These are phyloP conservation scores for Catocala sponsa DNA, from an alignment of 2,888 invertebrate genomes.

Conservation along the genomic window DNA sequence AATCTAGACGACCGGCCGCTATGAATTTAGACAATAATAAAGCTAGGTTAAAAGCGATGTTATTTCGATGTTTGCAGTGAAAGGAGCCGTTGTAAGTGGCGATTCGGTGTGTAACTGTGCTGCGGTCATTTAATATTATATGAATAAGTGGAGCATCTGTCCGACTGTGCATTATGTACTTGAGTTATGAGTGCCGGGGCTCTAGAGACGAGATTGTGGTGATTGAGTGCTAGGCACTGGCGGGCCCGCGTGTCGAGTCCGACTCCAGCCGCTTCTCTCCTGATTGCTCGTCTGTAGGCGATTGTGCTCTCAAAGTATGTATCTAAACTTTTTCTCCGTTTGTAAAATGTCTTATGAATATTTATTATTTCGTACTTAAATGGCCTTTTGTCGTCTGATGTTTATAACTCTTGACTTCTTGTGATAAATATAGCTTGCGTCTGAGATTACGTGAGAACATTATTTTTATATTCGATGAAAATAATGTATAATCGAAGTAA, in stretches of 20 bases:
- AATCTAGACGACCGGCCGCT: slow-evolving; percentile 74
- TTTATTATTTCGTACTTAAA: slow-evolving; percentile 6
- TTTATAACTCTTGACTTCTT: slow-evolving; percentile 33
- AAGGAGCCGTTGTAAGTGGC: slow-evolving; percentile 72
- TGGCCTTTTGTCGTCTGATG: slow-evolving; percentile 21
- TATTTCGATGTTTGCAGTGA: slow-evolving; percentile 77
- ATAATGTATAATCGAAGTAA: too few relatives aligned
- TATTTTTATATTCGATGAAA: slow-evolving; percentile 12
- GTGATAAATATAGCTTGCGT: slow-evolving; percentile 25
- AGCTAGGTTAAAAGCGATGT: slow-evolving; percentile 64
- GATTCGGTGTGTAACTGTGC: slow-evolving; percentile 70
- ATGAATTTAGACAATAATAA: slow-evolving; percentile 73
- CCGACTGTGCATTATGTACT: slow-evolving; percentile 56
- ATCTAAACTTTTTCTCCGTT: slow-evolving; percentile 16
- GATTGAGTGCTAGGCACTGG: slow-evolving; percentile 37
- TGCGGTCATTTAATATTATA: slow-evolving; percentile 60
- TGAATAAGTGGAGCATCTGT: slow-evolving; percentile 60
- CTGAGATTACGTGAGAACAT: slow-evolving; percentile 20
- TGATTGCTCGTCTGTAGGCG: slow-evolving; percentile 46
- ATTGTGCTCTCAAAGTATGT: slow-evolving; percentile 52
- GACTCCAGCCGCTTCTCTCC: slow-evolving; percentile 34
- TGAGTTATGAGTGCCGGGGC: slow-evolving; percentile 53
- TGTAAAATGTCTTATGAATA: not conserved
- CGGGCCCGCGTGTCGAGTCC: slow-evolving; percentile 23
- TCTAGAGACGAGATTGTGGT: slow-evolving; percentile 32